A percentile compares a stretch with the other conserved stretches of the same genome.
Conservation (phyloP, 2,113 vertebrate species). For the Struthio camelus region DNA sequence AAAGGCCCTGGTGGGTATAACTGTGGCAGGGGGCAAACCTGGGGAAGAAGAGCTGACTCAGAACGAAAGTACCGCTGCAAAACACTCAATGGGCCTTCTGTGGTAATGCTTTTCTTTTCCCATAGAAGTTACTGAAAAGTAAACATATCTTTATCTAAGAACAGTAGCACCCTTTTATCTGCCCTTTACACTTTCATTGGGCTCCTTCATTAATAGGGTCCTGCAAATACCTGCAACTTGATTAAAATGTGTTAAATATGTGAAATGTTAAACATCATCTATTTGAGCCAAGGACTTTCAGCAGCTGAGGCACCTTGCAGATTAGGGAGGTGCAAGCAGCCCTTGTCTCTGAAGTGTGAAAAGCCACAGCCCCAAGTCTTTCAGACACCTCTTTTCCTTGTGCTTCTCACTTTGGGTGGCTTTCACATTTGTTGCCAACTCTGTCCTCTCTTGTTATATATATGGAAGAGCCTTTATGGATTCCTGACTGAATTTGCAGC, state of each 20-base stretch:
- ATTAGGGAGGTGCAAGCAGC: background rate
- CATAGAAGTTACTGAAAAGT: too few relatives aligned
- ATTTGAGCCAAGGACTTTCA: background rate
- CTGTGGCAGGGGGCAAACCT: too few relatives aligned
- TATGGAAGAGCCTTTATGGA: background rate
- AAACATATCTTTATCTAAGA: too few relatives aligned
- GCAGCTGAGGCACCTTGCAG: background rate
- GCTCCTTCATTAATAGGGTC: background rate
- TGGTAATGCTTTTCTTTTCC: too few relatives aligned
- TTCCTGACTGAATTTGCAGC: background rate
- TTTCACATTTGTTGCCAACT: background rate
- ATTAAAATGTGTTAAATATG: background rate
- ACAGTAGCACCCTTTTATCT: background rate
- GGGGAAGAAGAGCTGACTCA: too few relatives aligned
- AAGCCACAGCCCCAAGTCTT: background rate
- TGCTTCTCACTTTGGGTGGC: background rate
- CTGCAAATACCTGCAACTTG: background rate
- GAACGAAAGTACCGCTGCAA: too few relatives aligned
- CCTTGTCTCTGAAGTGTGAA: too few relatives aligned
- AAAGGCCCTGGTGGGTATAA: too few relatives aligned
- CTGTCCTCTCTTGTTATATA: background rate
- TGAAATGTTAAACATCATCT: background rate
- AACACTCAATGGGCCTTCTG: too few relatives aligned
- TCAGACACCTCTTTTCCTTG: background rate
- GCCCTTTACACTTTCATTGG: background rate